Evolutionary conservation across 2,113 vertebrate genomes (phyloP), one percentile per base, ranked within the genome.

Genomic region (Grantiella picta): DNA sequence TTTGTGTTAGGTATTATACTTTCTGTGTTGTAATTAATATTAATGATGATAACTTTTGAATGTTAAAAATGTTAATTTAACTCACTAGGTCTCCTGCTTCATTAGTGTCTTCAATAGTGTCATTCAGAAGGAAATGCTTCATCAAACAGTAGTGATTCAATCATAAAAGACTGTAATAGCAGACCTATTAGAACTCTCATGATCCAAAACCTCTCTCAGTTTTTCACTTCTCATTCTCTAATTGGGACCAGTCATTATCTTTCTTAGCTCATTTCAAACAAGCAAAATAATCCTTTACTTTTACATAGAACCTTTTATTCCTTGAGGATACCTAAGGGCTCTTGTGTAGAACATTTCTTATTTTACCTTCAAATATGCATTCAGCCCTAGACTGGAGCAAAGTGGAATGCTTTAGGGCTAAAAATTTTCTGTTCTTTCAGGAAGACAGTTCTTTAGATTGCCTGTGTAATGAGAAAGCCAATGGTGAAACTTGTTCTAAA

Each of bases 11-110:
- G 35, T 86, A 42, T 82, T 61, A 90, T 49, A 42, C 38, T 95
- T 94, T 83, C 35, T 88, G 38, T 86, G 38, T 77, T 28, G 44
- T 95, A 92, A 93, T 96, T 96, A 92, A 90, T 94, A 95, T 88
- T 93, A 96, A 96, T 91, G 70, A 94, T 69, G 64, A 89, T 91
- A 89, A 83, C 44, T 94, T 92, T 81, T 89, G 23, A 24, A 97
- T 96, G 66, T 90, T 96, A 94, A 96, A 97, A 97, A 92, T 57
- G 40, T 84, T 96, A 66, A 96, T 97, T 97, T 96, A 84, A 75
- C 59, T 96, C 75, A 87, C 50, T 52, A 35, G 27, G 66, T 96
- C 82, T 96, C 80, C 73, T 95, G 66, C 69, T 89, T 97, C 90
- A 94, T 97, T 96, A 94, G 83, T 94, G 73, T 86, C 59, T 80